Evolutionary conservation across 2,888 invertebrate species (phyloP), one percentile per base, ranked within the genome.

Genomic region (Cryptus viduatorius): DNA sequence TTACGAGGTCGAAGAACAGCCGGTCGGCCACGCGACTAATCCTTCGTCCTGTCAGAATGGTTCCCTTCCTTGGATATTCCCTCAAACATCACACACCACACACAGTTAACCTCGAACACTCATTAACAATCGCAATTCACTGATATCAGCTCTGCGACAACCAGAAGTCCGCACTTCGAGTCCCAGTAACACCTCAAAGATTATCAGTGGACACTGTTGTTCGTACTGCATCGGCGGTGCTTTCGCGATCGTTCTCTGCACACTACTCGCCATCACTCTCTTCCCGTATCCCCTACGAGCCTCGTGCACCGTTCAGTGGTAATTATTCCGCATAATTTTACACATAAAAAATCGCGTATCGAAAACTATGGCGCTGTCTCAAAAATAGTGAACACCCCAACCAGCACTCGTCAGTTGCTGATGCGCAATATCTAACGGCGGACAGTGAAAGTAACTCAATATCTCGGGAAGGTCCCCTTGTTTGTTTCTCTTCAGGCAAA

Each of bases 261-360:
- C 71, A n/a, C 48, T 87, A 14, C 44, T 88, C 64, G 48, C 79
- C 14, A 73, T 76, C 19, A 16, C 79, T 31, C 16, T 87, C 10
- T 91, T 91, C 50, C 91, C 91, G 3, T 91, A 91, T 82, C 91
- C 91, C 8, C 44, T 91, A 48, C 89, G 87, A 7, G 91, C 91
- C 0, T 90, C 91, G 0, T 91, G 91, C 76, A 87, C 87, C 29
- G 79, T 91, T 1, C 88, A 89, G 87, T 91, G 91, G 91, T 90
- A 89, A 82, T 10, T 10, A 19, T 19, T 53, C 10, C 53, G n/a
- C 5, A 50, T 4, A 59, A 29, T 12, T 59, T 4, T 59, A 12
- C 12, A 29, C 24, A 19, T 59, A 19, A n/a, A 59, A 29, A 19
- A 19, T 24, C 29, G 59, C 12, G 10, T 14, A 59, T 14, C 61